Evolutionary conservation across 1,140 invertebrate species (phyloP).

Genomic region (Drosophila biarmipes): DNA sequence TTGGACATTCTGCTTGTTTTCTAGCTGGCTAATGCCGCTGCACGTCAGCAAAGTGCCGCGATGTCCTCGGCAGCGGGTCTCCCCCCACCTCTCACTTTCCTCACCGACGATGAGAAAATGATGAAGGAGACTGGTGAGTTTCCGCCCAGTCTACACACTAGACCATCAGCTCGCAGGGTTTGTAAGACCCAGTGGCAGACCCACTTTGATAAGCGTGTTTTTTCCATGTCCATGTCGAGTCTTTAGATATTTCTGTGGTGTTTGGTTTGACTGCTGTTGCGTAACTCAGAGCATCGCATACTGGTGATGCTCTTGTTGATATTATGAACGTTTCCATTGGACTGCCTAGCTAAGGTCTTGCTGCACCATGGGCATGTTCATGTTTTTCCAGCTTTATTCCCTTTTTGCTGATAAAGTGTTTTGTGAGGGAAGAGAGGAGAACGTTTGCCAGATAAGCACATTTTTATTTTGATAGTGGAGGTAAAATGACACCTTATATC

Average conservation of each 20-base stretch:
- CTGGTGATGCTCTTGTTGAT: constrained; percentile 19
- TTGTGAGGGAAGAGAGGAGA: constrained; percentile 5
- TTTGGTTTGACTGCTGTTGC: constrained; percentile 25
- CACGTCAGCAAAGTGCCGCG: constrained; percentile 76
- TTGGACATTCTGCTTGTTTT: constrained; percentile 15
- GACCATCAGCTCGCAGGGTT: neutral
- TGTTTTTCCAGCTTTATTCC: constrained; percentile 18
- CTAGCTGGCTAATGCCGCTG: constrained; percentile 72
- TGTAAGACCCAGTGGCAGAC: constrained; percentile 5
- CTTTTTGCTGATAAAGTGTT: constrained; percentile 40
- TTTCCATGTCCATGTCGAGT: constrained; percentile 21
- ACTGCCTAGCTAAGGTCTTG: neutral
- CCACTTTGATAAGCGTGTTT: constrained; percentile 37
- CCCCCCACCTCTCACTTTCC: constrained; percentile 87
- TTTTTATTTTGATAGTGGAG: constrained; percentile 38
- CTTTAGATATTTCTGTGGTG: constrained; percentile 26
- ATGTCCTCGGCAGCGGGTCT: constrained; percentile 69
- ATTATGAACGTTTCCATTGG: constrained; percentile 11
- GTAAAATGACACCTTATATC: constrained; percentile 31
- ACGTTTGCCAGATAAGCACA: constrained; percentile 46
- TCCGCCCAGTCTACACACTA: neutral
- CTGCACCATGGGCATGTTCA: constrained; percentile 1
- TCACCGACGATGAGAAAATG: constrained; percentile 91
- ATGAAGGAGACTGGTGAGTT: constrained; percentile 92
- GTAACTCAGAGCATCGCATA: constrained; percentile 26